Percentiles rank a stretch among this genome's conserved stretches.
Conservation (phyloP, 2,113 vertebrate species). For the Corythornis vintsioides region DNA sequence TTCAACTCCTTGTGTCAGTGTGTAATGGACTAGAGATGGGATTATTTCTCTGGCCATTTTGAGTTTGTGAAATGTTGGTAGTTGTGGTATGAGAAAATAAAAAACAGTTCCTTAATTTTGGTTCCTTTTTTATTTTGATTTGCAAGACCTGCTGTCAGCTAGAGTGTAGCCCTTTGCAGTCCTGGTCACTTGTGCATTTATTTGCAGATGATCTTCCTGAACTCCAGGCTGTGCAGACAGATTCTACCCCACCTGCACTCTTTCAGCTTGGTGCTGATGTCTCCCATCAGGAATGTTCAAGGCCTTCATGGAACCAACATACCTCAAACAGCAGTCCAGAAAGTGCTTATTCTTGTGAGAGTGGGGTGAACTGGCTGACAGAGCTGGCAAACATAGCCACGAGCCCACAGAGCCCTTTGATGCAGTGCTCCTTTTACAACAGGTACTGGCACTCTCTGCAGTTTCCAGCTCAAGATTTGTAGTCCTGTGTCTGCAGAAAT, state of each 20-base stretch:
- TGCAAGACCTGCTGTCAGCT: background rate
- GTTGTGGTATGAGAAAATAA: background rate
- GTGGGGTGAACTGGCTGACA: slow-evolving; percentile 92
- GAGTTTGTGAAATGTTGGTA: background rate
- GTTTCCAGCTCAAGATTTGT: background rate
- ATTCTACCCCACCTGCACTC: slow-evolving; percentile 84
- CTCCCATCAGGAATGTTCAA: slow-evolving; percentile 90
- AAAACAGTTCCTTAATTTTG: background rate
- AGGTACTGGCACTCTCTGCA: slow-evolving; percentile 74
- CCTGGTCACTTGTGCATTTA: background rate
- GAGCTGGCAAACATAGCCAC: slow-evolving; percentile 98
- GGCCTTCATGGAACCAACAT: slow-evolving; percentile 78
- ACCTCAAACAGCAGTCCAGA: slow-evolving; percentile 80
- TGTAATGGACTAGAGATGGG: background rate
- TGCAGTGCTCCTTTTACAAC: slow-evolving; percentile 91
- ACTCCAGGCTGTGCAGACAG: slow-evolving; percentile 93
- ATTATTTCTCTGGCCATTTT: background rate
- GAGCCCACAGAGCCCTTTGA: slow-evolving; percentile 93
- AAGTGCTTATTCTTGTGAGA: slow-evolving; percentile 76
- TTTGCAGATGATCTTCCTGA: slow-evolving; percentile 94
- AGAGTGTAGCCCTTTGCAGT: background rate
- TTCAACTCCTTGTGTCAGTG: background rate
- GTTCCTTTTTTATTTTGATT: background rate
- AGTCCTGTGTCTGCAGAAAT: background rate
- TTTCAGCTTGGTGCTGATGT: slow-evolving; percentile 88